Conservation (phyloP, 2,113 vertebrate species). For the Crotalus viridis region DNA sequence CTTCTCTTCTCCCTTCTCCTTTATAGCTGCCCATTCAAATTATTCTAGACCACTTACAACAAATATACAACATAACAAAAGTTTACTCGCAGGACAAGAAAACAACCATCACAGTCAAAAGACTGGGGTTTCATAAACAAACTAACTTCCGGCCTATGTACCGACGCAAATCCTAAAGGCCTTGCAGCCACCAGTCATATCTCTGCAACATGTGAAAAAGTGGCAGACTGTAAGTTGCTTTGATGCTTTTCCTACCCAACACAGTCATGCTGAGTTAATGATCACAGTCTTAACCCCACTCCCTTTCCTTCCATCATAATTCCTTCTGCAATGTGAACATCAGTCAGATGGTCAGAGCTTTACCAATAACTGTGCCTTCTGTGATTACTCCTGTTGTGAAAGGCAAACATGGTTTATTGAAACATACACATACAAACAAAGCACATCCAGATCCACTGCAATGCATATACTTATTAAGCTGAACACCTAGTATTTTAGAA, state of each 20-base stretch:
- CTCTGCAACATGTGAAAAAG: not conserved
- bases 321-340: not conserved
- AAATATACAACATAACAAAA: not conserved
- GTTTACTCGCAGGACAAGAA: not conserved
- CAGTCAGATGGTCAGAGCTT: not conserved
- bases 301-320: not conserved
- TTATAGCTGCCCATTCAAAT: not conserved
- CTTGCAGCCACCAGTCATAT: not conserved
- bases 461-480: not conserved
- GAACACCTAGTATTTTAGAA: not conserved
- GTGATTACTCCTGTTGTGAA: not conserved
- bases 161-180: not conserved
- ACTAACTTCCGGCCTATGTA: not conserved
- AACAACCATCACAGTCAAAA: not conserved
- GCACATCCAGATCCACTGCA: not conserved
- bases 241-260: not conserved
- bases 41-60: not conserved
- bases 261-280: not conserved
- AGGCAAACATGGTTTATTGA: not conserved
- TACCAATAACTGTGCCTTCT: not conserved
- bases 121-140: not conserved
- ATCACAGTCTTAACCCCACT: not conserved
- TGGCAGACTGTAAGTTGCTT: not conserved
- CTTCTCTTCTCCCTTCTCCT: not conserved
- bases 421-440: not conserved